A percentile compares a stretch with the other conserved stretches of the same genome.
Evolutionary conservation across 2,113 vertebrate species (phyloP).

Genomic region (Murina feae): DNA sequence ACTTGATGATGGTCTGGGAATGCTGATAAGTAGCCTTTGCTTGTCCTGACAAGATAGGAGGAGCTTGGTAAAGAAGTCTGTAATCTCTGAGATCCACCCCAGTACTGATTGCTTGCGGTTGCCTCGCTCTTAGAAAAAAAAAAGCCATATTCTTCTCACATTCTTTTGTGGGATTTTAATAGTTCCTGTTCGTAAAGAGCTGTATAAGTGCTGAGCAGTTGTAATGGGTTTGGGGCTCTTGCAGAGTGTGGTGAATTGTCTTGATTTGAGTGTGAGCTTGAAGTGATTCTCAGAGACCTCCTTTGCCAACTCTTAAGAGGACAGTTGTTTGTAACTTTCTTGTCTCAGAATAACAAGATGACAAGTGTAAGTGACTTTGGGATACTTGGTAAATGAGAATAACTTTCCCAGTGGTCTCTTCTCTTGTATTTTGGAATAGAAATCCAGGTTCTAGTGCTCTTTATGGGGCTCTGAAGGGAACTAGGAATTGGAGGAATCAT

Average conservation of each 20-base stretch:
- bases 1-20: neutral
- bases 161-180: slow-evolving; percentile 8
- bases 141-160: neutral
- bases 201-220: neutral
- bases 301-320: neutral
- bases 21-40: neutral
- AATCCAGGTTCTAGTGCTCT: neutral
- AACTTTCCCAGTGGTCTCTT: neutral
- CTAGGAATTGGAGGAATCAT: neutral
- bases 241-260: neutral
- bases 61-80: neutral
- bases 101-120: slow-evolving; percentile 30
- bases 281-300: neutral
- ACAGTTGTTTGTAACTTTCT: neutral
- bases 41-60: neutral
- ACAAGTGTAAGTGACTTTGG: neutral
- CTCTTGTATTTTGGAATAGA: neutral
- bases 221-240: neutral
- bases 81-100: slow-evolving; percentile 2
- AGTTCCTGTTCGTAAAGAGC: neutral
- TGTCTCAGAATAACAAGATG: neutral
- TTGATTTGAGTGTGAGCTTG: neutral
- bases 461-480: neutral
- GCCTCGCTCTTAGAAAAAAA: neutral
- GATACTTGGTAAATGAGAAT: neutral